Base-by-base conservation (phyloP, 2,113 vertebrate genomes). In the Megaceryle maxima region DNA sequence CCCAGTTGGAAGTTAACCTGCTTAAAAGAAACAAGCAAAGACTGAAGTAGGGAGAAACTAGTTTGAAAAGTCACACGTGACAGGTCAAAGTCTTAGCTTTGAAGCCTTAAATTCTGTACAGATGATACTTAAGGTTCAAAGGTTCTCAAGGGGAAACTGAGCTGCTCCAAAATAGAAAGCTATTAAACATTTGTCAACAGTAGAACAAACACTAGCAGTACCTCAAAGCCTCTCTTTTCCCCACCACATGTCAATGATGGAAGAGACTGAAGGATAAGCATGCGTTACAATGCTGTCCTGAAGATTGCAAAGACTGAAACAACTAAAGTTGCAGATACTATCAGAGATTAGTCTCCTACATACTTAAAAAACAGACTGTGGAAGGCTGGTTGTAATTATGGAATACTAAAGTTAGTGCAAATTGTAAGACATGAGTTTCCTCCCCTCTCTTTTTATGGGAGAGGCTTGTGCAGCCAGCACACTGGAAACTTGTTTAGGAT, bases 371-470 rank as follows among this genome's bases (percentile, higher is more conserved):
- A 26, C 3, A 3, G 33, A 86, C 3, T 2, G 41, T 7, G 25
- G 31, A 74, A 75, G 28, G 46, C 28, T 59, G 18, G 13, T 37
- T 83, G 33, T 39, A 80, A 56, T 63, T 63, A 81, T 14, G 64
- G 51, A 83, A 78, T 39, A 78, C 25, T 72, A 9, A 86, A 88
- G 8, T 59, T 31, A 66, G 12, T 21, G 19, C 44, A 37, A 67
- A 87, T 33, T 2, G 0, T 0, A 39, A 74, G 35, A 68, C 4
- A 2, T 2, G 21, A 0, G 0, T 94, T 70, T 56, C 73, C 46
- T 80, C 59, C 67, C 31, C 16, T 46, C 35, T 60, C 64, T 63
- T 79, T 94, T 92, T 67, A 89, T 22, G 39, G 68, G 67, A 75
- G 18, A 5, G 22, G 44, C 50, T 1, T 50, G 20, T 82, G 16